Evolutionary conservation across 2,113 vertebrate genomes (phyloP), one percentile per base, ranked within the genome.

Genomic region (Ceratotherium simum): DNA sequence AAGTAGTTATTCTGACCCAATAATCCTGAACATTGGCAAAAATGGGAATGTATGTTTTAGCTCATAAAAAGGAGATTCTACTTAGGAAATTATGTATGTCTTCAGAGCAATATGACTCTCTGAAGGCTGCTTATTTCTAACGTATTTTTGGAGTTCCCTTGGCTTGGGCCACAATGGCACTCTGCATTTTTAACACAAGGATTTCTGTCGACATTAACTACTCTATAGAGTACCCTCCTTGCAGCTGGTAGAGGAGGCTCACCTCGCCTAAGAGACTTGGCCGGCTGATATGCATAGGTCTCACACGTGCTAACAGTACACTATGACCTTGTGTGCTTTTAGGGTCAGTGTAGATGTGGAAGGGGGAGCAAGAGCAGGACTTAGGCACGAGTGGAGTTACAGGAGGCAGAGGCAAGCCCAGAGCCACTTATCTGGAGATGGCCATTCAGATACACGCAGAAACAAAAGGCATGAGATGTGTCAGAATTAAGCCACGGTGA

Each of bases 11-110:
- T 95, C 88, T 97, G 91, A 96, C 73, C 75, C 10, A 18, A 64
- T 88, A 92, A 97, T 75, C 72, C n/a, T 62, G 67, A 96, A 27
- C n/a, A 58, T 67, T 96, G 95, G 54, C 36, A 92, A 93, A 97
- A 83, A 90, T 70, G 46, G 42, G 36, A 83, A 72, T 87, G 91
- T 89, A 89, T 88, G 42, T 67, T 81, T 97, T 81, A 64, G 36
- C 42, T 96, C 67, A 42, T 69, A 80, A 73, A 58, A 96, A 14
- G 31, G n/a, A 79, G 72, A 65, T 31, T 79, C 12, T 70, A 20
- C 27, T 96, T 72, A 65, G 81, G 58, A 90, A 93, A 97, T 93
- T 82, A 60, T 70, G 25, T 67, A 27, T 72, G 18, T 72, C n/a
- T 86, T 91, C 31, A 83, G 51, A 79, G 64, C 31, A 69, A 5